Evolutionary conservation across 2,888 invertebrate species (phyloP), one percentile per base, ranked within the genome.

Genomic region (Campoplex capitator): DNA sequence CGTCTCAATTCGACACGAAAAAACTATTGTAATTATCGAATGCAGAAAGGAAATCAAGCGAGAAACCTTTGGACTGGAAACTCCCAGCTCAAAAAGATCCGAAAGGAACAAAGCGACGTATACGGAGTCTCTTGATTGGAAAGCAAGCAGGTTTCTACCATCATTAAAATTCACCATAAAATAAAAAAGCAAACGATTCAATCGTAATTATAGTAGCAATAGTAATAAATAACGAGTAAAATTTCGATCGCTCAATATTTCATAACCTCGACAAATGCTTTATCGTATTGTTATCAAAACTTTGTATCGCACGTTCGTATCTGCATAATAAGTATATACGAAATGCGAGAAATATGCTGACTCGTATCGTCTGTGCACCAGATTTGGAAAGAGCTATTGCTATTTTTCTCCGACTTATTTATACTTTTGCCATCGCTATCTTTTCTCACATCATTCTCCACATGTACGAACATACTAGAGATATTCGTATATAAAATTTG

Each of bases 311-410:
- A 54, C 78, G 67, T 68, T 51, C 48, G 56, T 32, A 71, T 80
- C 71, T 71, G 45, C 45, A 48, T 48, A 51, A 56, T 58, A 58
- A 18, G 48, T 45, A 23, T 23, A 23, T 23, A 48, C 9, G 70
- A 79, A 79, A 70, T 70, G 23, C 23, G 79, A 58, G 58, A 58
- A 79, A 79, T 54, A 79, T 79, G 79, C 79, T 70, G 79, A 79
- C 56, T 79, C 70, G 23, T 23, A 23, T 23, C 23, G 48, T 23
- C 58, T 32, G 70, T 70, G 70, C 70, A 32, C 79, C 70, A 79
- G 79, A 79, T 70, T 70, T 67, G 9, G 28, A 79, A 28, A 79
- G 42, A 32, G 45, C 45, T 70, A n/a, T 13, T 32, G 45, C 67
- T 35, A 1, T 45, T 51, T 48, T 18, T 32, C n/a, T 9, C 18